Evolutionary conservation across 2,113 vertebrate genomes (phyloP).

Genomic region (Mastomys natalensis): DNA sequence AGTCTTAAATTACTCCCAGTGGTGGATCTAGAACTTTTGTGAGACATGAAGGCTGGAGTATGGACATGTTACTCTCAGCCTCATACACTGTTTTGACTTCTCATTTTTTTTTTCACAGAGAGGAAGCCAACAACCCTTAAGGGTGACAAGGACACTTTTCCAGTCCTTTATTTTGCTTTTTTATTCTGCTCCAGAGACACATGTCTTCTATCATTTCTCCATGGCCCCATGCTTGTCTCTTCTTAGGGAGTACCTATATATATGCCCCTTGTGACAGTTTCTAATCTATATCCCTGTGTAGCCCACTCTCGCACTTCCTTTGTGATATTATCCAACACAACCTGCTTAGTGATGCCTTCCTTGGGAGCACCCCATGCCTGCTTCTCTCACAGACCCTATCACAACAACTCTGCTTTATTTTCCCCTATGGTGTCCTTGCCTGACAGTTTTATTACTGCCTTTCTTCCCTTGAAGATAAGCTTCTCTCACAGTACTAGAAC

Average conservation of each 20-base stretch:
- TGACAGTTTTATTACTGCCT: neutral
- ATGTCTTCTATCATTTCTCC: neutral
- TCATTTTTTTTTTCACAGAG: neutral
- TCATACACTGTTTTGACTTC: neutral
- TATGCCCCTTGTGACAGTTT: neutral
- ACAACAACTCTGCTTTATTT: neutral
- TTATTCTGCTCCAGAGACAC: neutral
- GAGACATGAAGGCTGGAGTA: neutral
- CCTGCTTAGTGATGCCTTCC: neutral
- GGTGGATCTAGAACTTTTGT: neutral
- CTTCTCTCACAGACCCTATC: neutral
- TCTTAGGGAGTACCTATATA: neutral
- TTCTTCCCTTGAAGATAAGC: neutral
- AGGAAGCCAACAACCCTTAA: neutral
- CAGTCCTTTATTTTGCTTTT: neutral
- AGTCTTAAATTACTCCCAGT: neutral
- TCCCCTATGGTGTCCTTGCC: neutral
- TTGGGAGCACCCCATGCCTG: neutral
- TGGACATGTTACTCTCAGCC: neutral
- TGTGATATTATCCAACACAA: neutral
- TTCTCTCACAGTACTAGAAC: neutral
- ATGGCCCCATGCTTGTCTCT: fast-evolving
- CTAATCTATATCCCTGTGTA: neutral
- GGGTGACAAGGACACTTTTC: neutral
- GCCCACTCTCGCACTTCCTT: neutral